Base-by-base conservation (phyloP, 2,797 vertebrate species). In the Centropyge bicolor region DNA sequence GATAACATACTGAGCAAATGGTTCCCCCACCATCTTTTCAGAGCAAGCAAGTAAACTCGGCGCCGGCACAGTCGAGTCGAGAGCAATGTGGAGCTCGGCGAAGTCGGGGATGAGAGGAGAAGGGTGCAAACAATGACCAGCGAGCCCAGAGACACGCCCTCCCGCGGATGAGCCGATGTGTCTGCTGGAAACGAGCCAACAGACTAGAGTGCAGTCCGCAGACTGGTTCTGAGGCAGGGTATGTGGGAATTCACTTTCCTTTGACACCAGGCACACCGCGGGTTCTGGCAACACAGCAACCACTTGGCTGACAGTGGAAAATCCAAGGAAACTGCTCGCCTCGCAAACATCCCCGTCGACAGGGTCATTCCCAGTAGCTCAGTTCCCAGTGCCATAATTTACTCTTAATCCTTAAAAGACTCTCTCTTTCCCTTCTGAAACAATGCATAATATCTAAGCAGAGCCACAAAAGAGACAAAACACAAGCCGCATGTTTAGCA, bases 341-440 rank as follows among this genome's bases (percentile, higher is more conserved):
- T 82, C 20, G 49, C 67, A 84, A 83, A 90, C 83, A 86, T 78
- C 82, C 82, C 73, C 65, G 59, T 83, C 69, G 71, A 84, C 80
- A 83, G 85, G 87, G 86, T 84, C 70, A 86, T 86, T 91, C 89
- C 83, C 85, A 83, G 81, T 77, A 85, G 85, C 85, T 88, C 70
- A 63, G 70, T 80, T 91, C 89, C 87, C 86, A 84, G 64, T 63
- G 36, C 70, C 63, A 76, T 90, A 67, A 85, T 90, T 90, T 87
- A 91, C 74, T 92, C 43, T 78, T 83, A 70, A 90, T 89, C 85
- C 87, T 79, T 70, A 35, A 78, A 80, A 82, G 78, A 67, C 66
- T 78, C 65, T 76, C 60, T 70, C 65, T 67, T 24, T 38, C 51
- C 76, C 22, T 16, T 43, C 10, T 51, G 70, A 78, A 74, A 84